phyloP scores from a whole-genome alignment of 2,113 vertebrate genomes.

The Cacatua alba region DNA sequence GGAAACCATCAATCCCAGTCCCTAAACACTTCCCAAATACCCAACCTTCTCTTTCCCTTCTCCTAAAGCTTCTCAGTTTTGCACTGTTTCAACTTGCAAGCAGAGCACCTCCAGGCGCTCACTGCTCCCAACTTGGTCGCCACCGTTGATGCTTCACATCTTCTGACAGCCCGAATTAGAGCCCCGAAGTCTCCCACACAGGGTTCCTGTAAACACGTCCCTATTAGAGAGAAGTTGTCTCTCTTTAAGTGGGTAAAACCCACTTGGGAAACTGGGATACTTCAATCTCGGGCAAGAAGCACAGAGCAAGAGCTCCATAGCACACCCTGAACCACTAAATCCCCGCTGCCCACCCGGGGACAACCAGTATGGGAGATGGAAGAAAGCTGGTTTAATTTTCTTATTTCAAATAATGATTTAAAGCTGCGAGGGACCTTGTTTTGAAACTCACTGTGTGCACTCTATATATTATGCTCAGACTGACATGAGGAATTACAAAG shows the following conservation, averaged over 20 bases:
- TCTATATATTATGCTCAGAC: not conserved
- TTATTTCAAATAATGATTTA: conserved; percentile 1
- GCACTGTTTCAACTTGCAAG: rapidly evolving
- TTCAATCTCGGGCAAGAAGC: not conserved
- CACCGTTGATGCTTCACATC: not conserved
- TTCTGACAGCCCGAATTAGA: not conserved
- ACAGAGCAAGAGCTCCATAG: rapidly evolving
- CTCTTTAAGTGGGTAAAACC: not conserved
- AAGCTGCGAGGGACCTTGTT: conserved; percentile 22
- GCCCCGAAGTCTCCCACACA: not conserved
- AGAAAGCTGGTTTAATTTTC: not conserved
- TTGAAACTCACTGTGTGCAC: not conserved
- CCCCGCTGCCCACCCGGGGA: not conserved
- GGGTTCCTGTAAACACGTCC: not conserved
- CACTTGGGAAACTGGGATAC: not conserved
- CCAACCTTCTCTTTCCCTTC: not conserved
- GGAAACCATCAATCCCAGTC: not conserved
- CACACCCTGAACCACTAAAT: rapidly evolving
- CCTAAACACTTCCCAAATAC: not conserved
- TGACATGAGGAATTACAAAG: conserved; percentile 3
- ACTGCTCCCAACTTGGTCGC: not conserved
- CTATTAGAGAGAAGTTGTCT: not conserved
- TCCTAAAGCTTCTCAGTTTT: not conserved
- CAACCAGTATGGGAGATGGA: not conserved
- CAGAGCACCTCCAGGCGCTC: not conserved